Evolutionary conservation across 1,140 invertebrate species (phyloP).

Genomic region (Acromyrmex heyeri): DNA sequence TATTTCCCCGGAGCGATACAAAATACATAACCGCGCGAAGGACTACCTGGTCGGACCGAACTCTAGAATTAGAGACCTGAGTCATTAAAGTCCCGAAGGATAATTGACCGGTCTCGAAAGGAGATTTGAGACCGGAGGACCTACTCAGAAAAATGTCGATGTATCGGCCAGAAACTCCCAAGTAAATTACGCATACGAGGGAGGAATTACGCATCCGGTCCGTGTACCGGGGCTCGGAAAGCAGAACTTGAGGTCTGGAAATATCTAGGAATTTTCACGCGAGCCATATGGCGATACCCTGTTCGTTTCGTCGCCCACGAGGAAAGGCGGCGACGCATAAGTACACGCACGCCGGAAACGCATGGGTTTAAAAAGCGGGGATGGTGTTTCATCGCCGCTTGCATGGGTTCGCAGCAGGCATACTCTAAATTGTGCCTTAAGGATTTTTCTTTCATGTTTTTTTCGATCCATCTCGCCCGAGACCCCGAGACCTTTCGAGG

Average conservation of each 20-base stretch:
- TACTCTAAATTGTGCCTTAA: background rate
- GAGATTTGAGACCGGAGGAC: conserved; percentile 41
- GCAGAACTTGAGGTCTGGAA: conserved; percentile 22
- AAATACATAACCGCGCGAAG: conserved; percentile 75
- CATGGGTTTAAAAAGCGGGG: conserved; percentile 5
- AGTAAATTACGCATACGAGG: conserved; percentile 49
- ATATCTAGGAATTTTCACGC: conserved; percentile 57
- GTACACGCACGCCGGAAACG: background rate
- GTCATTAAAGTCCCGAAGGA: conserved; percentile 82
- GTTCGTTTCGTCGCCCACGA: conserved; percentile 4
- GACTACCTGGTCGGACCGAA: conserved; percentile 62
- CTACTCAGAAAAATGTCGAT: conserved; percentile 67
- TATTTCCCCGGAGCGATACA: conserved; percentile 80
- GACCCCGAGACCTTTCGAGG: background rate
- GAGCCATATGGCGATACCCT: conserved; percentile 46
- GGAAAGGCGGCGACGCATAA: background rate
- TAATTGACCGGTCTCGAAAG: conserved; percentile 76
- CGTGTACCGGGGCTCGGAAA: conserved; percentile 29
- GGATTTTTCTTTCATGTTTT: conserved; percentile 10
- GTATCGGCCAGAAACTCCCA: conserved; percentile 23
- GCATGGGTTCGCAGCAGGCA: conserved; percentile 6
- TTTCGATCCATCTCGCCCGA: background rate
- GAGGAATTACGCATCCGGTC: conserved; percentile 42
- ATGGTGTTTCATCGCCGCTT: background rate
- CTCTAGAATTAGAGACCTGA: conserved; percentile 81